Conservation (phyloP, 2,888 invertebrate genomes). For the Athalia circularis region DNA sequence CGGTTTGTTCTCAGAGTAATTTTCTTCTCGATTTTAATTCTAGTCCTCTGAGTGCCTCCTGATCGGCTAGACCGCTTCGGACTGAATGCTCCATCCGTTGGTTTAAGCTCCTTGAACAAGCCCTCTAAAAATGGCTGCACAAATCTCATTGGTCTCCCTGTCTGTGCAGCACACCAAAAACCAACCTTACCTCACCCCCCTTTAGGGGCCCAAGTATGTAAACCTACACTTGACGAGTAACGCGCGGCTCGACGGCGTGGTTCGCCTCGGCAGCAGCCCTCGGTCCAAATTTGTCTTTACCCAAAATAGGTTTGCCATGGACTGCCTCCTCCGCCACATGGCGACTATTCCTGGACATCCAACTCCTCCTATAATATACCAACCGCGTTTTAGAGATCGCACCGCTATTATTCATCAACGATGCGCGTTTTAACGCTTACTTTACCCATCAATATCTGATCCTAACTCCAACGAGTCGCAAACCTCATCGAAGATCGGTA, state of each 20-base stretch:
- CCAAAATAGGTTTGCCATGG: constrained; percentile 77
- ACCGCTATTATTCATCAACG: background rate
- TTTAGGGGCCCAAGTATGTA: constrained; percentile 61
- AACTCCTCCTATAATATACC: constrained; percentile 3
- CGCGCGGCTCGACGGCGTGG: constrained; percentile 25
- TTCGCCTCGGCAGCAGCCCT: constrained; percentile 55
- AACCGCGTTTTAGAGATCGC: too few relatives aligned
- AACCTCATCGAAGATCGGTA: too few relatives aligned
- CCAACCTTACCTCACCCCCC: constrained; percentile 51
- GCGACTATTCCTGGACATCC: constrained; percentile 71
- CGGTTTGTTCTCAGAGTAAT: too few relatives aligned
- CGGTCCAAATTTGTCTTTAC: constrained; percentile 90
- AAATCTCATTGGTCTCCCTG: constrained; percentile 72
- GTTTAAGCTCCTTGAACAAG: constrained; percentile 64
- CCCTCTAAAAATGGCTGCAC: constrained; percentile 74
- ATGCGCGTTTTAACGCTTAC: background rate
- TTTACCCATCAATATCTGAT: too few relatives aligned
- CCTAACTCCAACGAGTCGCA: too few relatives aligned
- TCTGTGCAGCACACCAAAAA: constrained; percentile 61
- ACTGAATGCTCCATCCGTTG: constrained; percentile 69
- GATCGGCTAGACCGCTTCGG: constrained; percentile 63
- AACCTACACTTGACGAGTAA: constrained; percentile 71
- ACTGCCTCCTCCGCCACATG: constrained; percentile 67
- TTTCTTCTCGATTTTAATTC: background rate
- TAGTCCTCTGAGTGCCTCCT: constrained; percentile 51